These are phyloP conservation scores for Neoarius graeffei DNA, from an alignment of 2,113 vertebrate species.

Conservation along the genomic window DNA sequence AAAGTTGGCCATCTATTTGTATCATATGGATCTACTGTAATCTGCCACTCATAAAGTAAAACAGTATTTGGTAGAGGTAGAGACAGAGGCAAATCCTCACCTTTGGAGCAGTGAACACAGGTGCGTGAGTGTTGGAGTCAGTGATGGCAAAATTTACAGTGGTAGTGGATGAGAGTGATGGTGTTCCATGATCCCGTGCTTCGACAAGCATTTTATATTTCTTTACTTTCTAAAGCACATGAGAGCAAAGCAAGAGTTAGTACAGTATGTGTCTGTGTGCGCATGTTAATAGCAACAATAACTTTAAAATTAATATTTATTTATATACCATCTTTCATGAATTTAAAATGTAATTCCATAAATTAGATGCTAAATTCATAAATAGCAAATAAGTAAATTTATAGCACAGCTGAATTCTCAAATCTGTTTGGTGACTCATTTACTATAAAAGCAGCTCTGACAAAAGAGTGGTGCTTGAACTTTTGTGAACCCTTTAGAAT, in stretches of 20 bases:
- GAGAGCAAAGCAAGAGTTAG: neutral
- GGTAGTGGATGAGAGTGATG: conserved; percentile 62
- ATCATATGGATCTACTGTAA: too few relatives aligned
- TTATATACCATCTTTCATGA: neutral
- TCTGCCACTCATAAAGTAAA: too few relatives aligned
- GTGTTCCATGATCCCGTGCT: conserved; percentile 68
- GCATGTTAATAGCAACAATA: neutral
- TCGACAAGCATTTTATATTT: conserved; percentile 63
- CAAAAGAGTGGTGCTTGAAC: too few relatives aligned
- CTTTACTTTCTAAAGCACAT: conserved; percentile 63
- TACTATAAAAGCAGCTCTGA: too few relatives aligned
- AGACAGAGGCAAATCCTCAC: conserved; percentile 34
- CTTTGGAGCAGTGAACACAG: conserved; percentile 61
- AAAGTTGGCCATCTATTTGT: too few relatives aligned
- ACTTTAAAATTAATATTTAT: neutral
- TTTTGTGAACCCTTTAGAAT: too few relatives aligned
- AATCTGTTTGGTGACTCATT: too few relatives aligned
- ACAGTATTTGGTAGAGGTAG: neutral
- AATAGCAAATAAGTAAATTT: too few relatives aligned
- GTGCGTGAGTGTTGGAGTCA: conserved; percentile 73
- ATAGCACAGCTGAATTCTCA: too few relatives aligned
- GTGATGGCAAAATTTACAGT: conserved; percentile 62
- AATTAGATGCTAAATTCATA: too few relatives aligned
- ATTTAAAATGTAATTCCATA: neutral
- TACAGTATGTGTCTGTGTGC: too few relatives aligned